Base-by-base conservation (phyloP, 2,888 invertebrate species). In the Microplitis manilae region DNA sequence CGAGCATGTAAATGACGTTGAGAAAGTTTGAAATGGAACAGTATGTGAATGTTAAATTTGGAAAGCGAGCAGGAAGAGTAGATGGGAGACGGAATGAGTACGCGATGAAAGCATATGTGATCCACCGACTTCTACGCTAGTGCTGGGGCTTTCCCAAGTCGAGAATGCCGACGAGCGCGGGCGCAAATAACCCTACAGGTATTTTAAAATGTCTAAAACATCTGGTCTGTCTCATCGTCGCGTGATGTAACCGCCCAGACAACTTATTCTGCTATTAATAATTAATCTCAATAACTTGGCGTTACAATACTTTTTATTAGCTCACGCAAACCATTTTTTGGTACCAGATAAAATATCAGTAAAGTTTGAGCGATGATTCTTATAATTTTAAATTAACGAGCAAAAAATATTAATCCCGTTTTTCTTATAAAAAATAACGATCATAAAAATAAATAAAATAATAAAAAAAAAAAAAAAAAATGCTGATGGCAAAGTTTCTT, bases 121-220 rank as follows among this genome's bases (percentile, higher is more conserved):
- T 60, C 81, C 79, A 75, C 75, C 73, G 59, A 62, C 62, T 72
- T 74, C 81, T 72, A 80, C 82, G 82, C 82, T 80, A 64, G 65
- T 81, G 83, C 80, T 79, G 83, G 83, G 82, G 77, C 74, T 83
- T 84, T 84, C 80, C 83, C 83, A 79, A 80, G 81, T 81, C 78
- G 80, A 81, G 83, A 84, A 86, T 86, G 85, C 82, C 38, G n/a
- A 84, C 76, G 79, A 79, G 80, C 84, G 84, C 62, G 70, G 61
- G 41, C 85, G 82, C 80, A 85, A 86, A 87, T 86, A 87, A 84
- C 84, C 79, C 76, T 64, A 75, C 81, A 82, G 82, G 81, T 87
- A 87, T 87, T 87, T 87, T 86, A 86, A 86, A 84, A 83, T 85
- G 83, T 84, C 82, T 83, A 84, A 87, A 86, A 84, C 85, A 87